Conservation (phyloP, 2,888 invertebrate genomes). For the Pomacea canaliculata region DNA sequence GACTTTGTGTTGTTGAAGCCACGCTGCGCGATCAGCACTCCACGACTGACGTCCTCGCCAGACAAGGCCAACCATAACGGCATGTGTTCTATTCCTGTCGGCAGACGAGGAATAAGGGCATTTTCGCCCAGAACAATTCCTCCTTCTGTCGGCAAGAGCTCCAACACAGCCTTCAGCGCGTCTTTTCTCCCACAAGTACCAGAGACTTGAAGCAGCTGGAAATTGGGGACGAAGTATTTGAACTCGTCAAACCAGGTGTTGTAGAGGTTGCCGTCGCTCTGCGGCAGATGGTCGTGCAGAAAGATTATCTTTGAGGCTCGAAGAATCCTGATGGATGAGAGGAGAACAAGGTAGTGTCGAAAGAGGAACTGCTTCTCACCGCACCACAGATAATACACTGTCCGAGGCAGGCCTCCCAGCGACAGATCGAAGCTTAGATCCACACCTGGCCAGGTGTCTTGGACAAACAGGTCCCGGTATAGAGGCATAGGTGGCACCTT, state of each 20-base stretch:
- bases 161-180: constrained; percentile 2
- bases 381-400: constrained; percentile 26
- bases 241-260: constrained; percentile 28
- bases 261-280: constrained; percentile 16
- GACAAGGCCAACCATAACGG: neutral
- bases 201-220: neutral
- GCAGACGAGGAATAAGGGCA: constrained; percentile 15
- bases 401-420: too few species aligned
- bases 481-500: too few species aligned
- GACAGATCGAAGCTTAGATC: too few species aligned
- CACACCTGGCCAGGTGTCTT: too few species aligned
- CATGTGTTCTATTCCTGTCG: neutral
- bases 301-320: constrained; percentile 23
- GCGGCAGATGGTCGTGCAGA: constrained; percentile 21
- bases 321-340: constrained; percentile 12
- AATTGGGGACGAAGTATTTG: constrained; percentile 15
- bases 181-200: constrained; percentile 9
- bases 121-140: constrained; percentile 25
- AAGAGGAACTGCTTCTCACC: constrained; percentile 21
- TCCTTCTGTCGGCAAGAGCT: constrained; percentile 10
- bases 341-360: constrained; percentile 22
- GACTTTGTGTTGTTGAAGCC: neutral
- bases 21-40: constrained; percentile 7
- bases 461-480: too few species aligned
- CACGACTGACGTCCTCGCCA: constrained; percentile 2